Evolutionary conservation across 2,113 vertebrate genomes (phyloP).

Genomic region (Cyprinodon brontotheroides): DNA sequence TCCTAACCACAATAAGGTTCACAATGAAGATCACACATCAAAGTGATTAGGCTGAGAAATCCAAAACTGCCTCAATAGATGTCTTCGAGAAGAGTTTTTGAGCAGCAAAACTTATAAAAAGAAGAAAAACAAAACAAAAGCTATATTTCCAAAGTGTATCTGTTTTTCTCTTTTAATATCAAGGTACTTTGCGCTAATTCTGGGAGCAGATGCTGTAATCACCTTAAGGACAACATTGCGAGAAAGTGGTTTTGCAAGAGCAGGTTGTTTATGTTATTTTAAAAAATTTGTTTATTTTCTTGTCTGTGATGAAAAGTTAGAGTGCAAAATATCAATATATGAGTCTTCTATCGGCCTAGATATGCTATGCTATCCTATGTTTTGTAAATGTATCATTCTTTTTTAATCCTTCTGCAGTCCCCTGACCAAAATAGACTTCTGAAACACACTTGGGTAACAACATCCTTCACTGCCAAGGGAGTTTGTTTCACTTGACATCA

Average conservation of each 20-base stretch:
- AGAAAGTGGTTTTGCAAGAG: slow-evolving; percentile 18
- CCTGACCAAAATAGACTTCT: slow-evolving; percentile 73
- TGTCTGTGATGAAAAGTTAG: slow-evolving; percentile 47
- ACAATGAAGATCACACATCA: slow-evolving; percentile 75
- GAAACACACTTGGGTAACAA: slow-evolving; percentile 59
- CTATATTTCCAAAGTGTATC: slow-evolving; percentile 56
- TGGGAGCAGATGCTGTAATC: slow-evolving; percentile 50
- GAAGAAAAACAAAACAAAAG: slow-evolving; percentile 58
- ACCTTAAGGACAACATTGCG: slow-evolving; percentile 57
- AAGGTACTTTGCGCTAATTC: slow-evolving; percentile 66
- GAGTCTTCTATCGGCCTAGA: slow-evolving; percentile 65
- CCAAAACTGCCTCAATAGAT: slow-evolving; percentile 76
- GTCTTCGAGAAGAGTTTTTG: slow-evolving; percentile 66
- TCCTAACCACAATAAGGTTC: slow-evolving; percentile 63
- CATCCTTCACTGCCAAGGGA: slow-evolving; percentile 63
- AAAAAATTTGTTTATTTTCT: slow-evolving; percentile 23
- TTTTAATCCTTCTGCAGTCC: slow-evolving; percentile 63
- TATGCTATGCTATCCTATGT: slow-evolving; percentile 18
- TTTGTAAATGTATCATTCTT: slow-evolving; percentile 43
- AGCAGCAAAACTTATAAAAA: slow-evolving; percentile 58
- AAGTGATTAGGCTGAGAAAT: slow-evolving; percentile 78
- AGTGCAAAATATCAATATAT: slow-evolving; percentile 50
- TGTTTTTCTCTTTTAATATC: slow-evolving; percentile 64
- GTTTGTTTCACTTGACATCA: slow-evolving; percentile 62
- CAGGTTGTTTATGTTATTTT: slow-evolving; percentile 15